Base-by-base conservation (phyloP, 1,140 invertebrate species). In the Drosophila takahashii region DNA sequence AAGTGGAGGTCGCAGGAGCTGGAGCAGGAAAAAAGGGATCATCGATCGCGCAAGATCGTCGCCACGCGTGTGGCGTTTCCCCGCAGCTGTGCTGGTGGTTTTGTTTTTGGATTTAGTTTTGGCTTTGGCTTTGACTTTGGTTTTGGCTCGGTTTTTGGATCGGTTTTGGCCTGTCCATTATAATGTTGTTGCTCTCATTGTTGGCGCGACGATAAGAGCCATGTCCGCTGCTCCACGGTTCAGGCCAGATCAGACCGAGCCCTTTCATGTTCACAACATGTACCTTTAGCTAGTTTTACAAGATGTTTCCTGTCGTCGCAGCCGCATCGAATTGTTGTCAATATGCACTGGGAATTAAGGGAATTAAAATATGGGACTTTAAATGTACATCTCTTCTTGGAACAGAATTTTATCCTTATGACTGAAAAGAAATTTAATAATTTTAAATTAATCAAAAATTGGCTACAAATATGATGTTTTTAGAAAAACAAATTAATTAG, bases 201-300 rank as follows among this genome's bases (percentile, higher is more conserved):
- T 85, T 79, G 77, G 70, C 69, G 61, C 57, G 37, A 62, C 83
- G 81, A 86, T 86, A 87, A 86, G 81, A 54, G 50, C 56, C 47
- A 53, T 51, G 54, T 64, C 41, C 44, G 32, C 50, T 27, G 50
- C 50, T 27, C 58, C 66, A 75, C 56, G 66, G 56, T 53, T 37
- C 48, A 57, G 67, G 62, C 62, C 62, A 37, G 36, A 37, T 37
- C 41, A 44, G 36, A 76, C 64, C 64, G 72, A 67, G 57, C 81
- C 79, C 79, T 89, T 89, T 83, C 74, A 90, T 90, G 81, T 90
- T 85, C 81, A 90, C 81, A 89, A 87, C 84, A 91, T 91, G 90
- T 91, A 75, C 71, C 79, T 77, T 86, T 91, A 90, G 81, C 90
- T 91, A 81, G 90, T 91, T 90, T 91, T 91, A 91, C 90, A 91